Percentiles rank a stretch among this genome's conserved stretches.
Conservation (phyloP, 1,140 invertebrate genomes). For the Mylabris phalerata region DNA sequence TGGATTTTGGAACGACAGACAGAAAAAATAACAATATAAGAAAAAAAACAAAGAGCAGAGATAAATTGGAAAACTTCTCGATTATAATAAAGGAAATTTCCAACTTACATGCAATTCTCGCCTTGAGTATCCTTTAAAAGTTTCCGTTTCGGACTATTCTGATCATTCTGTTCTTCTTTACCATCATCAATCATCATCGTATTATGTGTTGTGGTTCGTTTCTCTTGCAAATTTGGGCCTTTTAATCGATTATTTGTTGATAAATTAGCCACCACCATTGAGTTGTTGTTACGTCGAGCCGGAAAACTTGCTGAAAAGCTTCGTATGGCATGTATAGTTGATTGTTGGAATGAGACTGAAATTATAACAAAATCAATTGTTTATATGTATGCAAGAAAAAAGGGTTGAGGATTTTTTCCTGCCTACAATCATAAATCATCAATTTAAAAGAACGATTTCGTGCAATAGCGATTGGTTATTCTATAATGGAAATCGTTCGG, state of each 20-base stretch:
- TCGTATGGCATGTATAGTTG: conserved; percentile 38
- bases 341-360: conserved; percentile 41
- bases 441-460: too few relatives aligned
- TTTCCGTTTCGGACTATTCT: conserved; percentile 32
- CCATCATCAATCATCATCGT: conserved; percentile 13
- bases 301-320: conserved; percentile 42
- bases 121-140: conserved; percentile 25
- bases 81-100: too few relatives aligned
- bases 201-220: conserved; percentile 25
- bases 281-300: conserved; percentile 28
- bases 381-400: neutral
- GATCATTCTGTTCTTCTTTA: conserved; percentile 2
- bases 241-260: conserved; percentile 7
- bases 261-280: conserved; percentile 18
- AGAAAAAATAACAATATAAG: too few relatives aligned
- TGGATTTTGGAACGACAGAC: too few relatives aligned
- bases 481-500: too few relatives aligned
- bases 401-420: neutral
- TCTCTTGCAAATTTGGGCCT: conserved; percentile 29
- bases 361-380: conserved; percentile 8
- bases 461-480: too few relatives aligned
- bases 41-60: too few relatives aligned
- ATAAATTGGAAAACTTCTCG: too few relatives aligned
- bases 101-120: neutral
- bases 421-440: too few relatives aligned